Conservation (phyloP, 2,113 vertebrate genomes). For the Lamprotornis superbus region DNA sequence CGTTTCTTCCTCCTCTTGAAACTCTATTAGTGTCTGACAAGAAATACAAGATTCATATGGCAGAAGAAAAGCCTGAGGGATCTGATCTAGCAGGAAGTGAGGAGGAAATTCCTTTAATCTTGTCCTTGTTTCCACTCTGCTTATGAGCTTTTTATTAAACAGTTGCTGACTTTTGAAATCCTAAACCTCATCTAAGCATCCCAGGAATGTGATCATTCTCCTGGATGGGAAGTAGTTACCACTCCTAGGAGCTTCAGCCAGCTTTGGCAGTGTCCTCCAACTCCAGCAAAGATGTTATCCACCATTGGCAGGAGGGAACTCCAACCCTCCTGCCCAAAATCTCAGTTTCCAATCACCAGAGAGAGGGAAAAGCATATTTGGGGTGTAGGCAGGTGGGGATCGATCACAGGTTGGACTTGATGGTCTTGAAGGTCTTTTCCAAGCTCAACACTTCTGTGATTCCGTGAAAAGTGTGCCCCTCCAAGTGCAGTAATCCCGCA, state of each 20-base stretch:
- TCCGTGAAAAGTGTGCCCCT: not conserved
- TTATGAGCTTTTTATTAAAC: conserved; percentile 37
- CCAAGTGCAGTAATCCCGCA: not conserved
- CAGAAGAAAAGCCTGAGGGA: not conserved
- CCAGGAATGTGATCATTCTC: not conserved
- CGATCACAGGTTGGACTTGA: not conserved
- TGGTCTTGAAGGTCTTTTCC: not conserved
- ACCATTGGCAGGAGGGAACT: not conserved
- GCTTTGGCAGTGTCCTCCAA: not conserved
- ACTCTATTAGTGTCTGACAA: not conserved
- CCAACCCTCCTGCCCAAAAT: not conserved
- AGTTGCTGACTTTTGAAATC: conserved; percentile 26
- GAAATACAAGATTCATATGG: conserved; percentile 26
- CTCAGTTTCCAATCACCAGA: accelerated
- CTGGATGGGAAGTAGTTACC: not conserved
- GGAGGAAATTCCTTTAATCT: conserved; percentile 53
- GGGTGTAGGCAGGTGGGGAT: not conserved
- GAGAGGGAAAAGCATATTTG: not conserved
- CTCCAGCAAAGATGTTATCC: not conserved
- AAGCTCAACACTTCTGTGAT: not conserved
- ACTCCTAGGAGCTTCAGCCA: not conserved
- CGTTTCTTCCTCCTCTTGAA: conserved; percentile 13
- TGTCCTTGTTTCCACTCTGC: conserved; percentile 46
- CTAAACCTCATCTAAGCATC: conserved; percentile 3
- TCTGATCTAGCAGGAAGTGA: conserved; percentile 24